Evolutionary conservation across 2,797 vertebrate genomes (phyloP).

Genomic region (Malurus leucopterus): DNA sequence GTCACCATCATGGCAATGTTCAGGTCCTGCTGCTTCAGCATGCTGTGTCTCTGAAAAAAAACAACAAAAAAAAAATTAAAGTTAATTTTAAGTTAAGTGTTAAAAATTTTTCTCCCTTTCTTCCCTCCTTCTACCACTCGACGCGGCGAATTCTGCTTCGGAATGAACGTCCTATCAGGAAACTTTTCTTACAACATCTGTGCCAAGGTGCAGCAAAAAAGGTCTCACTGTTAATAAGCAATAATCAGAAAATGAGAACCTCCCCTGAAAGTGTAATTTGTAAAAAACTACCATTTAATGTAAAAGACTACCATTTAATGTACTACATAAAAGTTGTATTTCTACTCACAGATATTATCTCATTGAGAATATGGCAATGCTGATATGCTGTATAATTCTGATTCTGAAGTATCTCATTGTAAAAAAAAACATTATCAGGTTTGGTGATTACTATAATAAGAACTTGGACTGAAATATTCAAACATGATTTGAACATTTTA

Average conservation of each 20-base stretch:
- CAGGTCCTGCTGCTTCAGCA: conserved; percentile 91
- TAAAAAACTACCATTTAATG: not conserved
- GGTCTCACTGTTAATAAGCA: not conserved
- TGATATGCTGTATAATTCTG: no score
- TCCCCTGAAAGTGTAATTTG: not conserved
- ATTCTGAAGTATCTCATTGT: no score
- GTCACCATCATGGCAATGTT: conserved; percentile 91
- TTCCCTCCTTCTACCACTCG: not conserved
- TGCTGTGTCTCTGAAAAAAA: conserved; percentile 82
- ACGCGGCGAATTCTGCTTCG: not conserved
- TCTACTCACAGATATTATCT: no score
- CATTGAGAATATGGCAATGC: no score
- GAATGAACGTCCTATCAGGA: rapidly evolving
- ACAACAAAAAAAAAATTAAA: not conserved
- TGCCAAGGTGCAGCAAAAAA: no score
- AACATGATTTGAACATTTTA: no score
- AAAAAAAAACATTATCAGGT: no score
- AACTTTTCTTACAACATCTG: no score
- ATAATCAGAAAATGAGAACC: not conserved
- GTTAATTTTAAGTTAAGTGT: no score
- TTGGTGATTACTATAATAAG: no score
- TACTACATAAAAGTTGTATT: no score
- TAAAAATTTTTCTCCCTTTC: not conserved
- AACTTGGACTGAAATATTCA: no score
- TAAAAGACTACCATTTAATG: not conserved